Conservation (phyloP, 2,888 invertebrate genomes). For the Sesia apiformis region DNA sequence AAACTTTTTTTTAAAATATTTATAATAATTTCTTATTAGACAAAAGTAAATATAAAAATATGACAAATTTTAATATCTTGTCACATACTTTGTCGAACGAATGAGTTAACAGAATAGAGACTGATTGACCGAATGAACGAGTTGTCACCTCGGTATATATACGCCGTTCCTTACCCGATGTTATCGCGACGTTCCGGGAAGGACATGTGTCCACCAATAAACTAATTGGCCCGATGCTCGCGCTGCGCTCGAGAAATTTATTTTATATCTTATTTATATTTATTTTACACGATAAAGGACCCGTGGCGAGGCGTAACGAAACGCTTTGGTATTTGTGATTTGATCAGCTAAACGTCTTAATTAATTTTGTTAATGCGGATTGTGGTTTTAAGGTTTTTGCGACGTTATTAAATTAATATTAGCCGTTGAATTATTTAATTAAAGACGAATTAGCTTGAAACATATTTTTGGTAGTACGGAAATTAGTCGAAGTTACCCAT, state of each 20-base stretch:
- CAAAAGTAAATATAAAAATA: too few relatives aligned
- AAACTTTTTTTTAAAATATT: too few relatives aligned
- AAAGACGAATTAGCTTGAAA: too few relatives aligned
- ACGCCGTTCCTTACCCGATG: conserved; percentile 28
- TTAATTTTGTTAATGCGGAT: conserved; percentile 37
- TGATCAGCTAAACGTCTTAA: conserved; percentile 36
- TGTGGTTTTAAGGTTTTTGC: not conserved
- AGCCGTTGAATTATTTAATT: too few relatives aligned
- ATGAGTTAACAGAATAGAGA: too few relatives aligned
- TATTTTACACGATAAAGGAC: conserved; percentile 21
- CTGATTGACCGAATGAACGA: too few relatives aligned
- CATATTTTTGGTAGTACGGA: too few relatives aligned
- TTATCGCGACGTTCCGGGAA: conserved; percentile 61
- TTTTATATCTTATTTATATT: conserved; percentile 37
- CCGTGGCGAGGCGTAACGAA: conserved; percentile 12
- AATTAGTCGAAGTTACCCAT: too few relatives aligned
- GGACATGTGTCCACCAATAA: conserved; percentile 70
- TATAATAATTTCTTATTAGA: too few relatives aligned
- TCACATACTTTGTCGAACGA: too few relatives aligned
- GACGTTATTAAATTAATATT: not conserved
- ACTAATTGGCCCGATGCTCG: conserved; percentile 69
- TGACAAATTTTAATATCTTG: too few relatives aligned
- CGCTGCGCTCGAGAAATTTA: conserved; percentile 35
- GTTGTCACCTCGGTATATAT: not conserved
- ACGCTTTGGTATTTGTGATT: conserved; percentile 21